A percentile compares a stretch with the other conserved stretches of the same genome.
Evolutionary conservation across 2,113 vertebrate species (phyloP).

Genomic region (Diadophis punctatus): DNA sequence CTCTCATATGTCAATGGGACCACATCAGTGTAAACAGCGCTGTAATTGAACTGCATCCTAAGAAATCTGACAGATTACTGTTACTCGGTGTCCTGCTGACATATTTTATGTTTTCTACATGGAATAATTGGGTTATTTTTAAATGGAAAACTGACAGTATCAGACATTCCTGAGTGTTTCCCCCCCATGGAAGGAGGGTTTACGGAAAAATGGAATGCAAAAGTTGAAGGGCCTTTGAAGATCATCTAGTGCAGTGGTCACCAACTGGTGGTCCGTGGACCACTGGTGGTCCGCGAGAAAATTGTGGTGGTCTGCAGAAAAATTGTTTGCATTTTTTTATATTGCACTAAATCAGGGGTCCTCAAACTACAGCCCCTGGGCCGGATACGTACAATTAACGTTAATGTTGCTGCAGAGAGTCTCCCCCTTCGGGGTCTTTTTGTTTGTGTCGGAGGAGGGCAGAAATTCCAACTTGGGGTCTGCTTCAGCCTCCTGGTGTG

Average conservation of each 20-base stretch:
- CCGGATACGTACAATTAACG: too few relatives aligned
- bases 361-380: too few relatives aligned
- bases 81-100: slow-evolving; percentile 69
- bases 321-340: too few relatives aligned
- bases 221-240: neutral
- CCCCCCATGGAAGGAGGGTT: neutral
- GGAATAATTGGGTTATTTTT: slow-evolving; percentile 26
- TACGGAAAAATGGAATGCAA: neutral
- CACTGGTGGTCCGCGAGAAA: too few relatives aligned
- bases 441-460: too few relatives aligned
- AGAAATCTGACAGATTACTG: slow-evolving; percentile 70
- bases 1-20: neutral
- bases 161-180: slow-evolving; percentile 2
- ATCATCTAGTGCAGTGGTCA: neutral
- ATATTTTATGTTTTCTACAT: slow-evolving; percentile 56
- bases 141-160: slow-evolving; percentile 23
- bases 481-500: too few relatives aligned
- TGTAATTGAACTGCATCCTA: slow-evolving; percentile 35
- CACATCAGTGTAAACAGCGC: neutral
- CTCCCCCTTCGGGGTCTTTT: too few relatives aligned
- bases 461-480: too few relatives aligned
- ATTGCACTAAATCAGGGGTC: too few relatives aligned
- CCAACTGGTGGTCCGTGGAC: too few relatives aligned
- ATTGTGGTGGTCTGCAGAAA: too few relatives aligned
- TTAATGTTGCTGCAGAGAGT: too few relatives aligned